Conservation (phyloP, 2,797 vertebrate genomes). For the Balearica regulorum region DNA sequence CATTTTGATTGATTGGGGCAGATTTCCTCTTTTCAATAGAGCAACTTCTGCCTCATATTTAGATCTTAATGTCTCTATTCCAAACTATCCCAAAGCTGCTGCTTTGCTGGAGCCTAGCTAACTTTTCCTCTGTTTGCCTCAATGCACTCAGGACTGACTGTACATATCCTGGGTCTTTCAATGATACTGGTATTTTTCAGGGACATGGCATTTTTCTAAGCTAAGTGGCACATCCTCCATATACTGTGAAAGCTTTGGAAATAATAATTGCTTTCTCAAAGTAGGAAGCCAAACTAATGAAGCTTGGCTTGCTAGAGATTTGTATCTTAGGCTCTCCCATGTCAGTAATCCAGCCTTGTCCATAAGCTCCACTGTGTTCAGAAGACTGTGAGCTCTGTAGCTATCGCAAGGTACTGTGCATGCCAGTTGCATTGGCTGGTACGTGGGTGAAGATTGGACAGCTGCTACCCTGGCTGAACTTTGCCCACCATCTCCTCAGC, state of each 20-base stretch:
- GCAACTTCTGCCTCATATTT: background rate
- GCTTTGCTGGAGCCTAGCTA: background rate
- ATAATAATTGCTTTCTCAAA: background rate
- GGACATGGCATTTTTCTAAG: background rate
- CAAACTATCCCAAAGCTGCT: background rate
- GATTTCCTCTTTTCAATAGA: background rate
- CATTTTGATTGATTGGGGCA: background rate
- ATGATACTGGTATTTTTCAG: background rate
- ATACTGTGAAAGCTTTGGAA: background rate
- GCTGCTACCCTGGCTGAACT: background rate
- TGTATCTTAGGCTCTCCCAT: background rate
- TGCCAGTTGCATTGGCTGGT: background rate
- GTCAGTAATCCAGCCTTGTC: background rate
- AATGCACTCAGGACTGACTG: background rate
- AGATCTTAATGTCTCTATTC: background rate
- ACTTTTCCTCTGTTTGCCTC: background rate
- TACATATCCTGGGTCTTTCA: background rate
- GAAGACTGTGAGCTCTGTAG: background rate
- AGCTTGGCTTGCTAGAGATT: background rate
- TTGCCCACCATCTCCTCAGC: background rate
- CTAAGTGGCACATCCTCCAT: background rate
- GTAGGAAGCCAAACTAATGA: background rate
- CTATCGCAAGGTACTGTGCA: accelerated
- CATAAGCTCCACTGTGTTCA: background rate
- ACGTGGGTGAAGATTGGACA: background rate